A percentile compares a stretch with the other conserved stretches of the same genome.
These are phyloP conservation scores for Apis cerana DNA, from an alignment of 1,140 invertebrate species.

Conservation along the genomic window DNA sequence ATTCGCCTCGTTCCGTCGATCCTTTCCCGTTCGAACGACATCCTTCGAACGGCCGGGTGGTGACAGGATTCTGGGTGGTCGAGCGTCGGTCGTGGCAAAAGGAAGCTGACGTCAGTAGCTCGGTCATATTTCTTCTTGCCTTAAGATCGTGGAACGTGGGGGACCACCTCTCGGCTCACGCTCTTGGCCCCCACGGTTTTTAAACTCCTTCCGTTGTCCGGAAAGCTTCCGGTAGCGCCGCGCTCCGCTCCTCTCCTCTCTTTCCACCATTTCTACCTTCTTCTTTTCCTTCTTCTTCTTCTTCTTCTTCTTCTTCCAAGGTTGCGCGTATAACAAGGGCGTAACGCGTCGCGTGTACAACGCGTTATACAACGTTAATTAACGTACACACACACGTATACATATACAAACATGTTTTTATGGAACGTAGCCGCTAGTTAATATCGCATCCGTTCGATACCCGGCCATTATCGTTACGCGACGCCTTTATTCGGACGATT, in stretches of 20 bases:
- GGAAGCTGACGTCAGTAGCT: conserved; percentile 71
- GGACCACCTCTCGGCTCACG: conserved; percentile 58
- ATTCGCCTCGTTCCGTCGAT: conserved; percentile 53
- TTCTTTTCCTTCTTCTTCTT: neutral
- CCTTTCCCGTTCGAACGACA: conserved; percentile 57
- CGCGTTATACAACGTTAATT: conserved; percentile 33
- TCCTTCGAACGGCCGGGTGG: conserved; percentile 67
- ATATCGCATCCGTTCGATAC: conserved; percentile 10
- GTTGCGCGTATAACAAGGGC: neutral
- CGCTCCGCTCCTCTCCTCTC: neutral
- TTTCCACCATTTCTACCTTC: too few species aligned
- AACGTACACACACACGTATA: conserved; percentile 8
- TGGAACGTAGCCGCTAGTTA: conserved; percentile 3
- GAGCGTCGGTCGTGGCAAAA: conserved; percentile 71
- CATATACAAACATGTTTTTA: neutral
- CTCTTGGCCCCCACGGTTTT: conserved; percentile 1
- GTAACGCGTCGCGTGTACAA: conserved; percentile 25
- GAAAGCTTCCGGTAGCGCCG: conserved; percentile 55
- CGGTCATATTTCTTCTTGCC: conserved; percentile 77
- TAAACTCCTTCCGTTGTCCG: conserved; percentile 48
- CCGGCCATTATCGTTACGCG: neutral
- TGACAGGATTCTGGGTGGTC: conserved; percentile 80
- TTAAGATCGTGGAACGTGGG: conserved; percentile 65
- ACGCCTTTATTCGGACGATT: neutral
- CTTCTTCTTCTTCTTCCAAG: neutral